Evolutionary conservation across 2,113 vertebrate genomes (phyloP).

Genomic region (Onychostoma macrolepis): DNA sequence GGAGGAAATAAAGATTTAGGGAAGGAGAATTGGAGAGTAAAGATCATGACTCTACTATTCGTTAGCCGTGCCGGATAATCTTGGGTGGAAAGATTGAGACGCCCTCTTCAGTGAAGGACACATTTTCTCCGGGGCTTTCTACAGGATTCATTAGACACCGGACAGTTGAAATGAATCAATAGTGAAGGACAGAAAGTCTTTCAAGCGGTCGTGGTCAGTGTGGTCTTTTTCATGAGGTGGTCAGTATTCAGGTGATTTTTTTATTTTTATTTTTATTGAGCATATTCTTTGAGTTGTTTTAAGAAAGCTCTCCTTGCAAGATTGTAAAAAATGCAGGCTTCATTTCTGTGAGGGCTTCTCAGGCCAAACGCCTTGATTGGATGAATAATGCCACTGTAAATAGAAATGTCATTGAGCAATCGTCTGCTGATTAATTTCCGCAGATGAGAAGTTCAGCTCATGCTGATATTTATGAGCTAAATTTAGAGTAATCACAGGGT

Average conservation of each 20-base stretch:
- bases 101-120: neutral
- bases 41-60: neutral
- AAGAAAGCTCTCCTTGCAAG: neutral
- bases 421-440: slow-evolving; percentile 4
- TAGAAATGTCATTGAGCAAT: slow-evolving; percentile 20
- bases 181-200: neutral
- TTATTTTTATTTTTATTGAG: too few relatives aligned
- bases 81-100: slow-evolving; percentile 1
- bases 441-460: neutral
- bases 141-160: slow-evolving; percentile 1
- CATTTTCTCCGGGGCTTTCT: neutral
- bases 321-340: slow-evolving; percentile 4
- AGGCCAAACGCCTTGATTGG: neutral
- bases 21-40: neutral
- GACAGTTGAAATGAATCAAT: neutral
- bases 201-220: neutral
- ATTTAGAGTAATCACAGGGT: slow-evolving; percentile 5
- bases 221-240: neutral
- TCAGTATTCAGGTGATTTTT: neutral
- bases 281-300: neutral
- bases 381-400: slow-evolving; percentile 19
- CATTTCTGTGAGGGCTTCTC: neutral
- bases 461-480: slow-evolving; percentile 14
- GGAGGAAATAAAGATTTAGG: neutral
- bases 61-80: neutral